phyloP scores from a whole-genome alignment of 1,140 invertebrate species.

The Procambarus virginalis region DNA sequence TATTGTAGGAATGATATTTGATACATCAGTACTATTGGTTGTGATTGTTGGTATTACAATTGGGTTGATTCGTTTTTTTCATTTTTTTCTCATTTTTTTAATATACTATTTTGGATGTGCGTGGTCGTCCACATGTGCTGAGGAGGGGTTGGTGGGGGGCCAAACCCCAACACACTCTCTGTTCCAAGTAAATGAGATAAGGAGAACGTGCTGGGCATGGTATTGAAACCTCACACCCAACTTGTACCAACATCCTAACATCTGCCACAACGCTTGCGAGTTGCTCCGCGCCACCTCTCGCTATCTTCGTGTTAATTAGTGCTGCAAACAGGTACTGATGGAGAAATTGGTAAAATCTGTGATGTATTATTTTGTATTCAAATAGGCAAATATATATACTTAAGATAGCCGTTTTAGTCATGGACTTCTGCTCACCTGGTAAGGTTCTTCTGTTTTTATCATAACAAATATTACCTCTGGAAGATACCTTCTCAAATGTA shows the following conservation, averaged over 20 bases:
- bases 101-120: constrained; percentile 66
- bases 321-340: constrained; percentile 5
- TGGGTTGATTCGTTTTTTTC: no score
- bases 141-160: no score
- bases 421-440: constrained; percentile 10
- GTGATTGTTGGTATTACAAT: no score
- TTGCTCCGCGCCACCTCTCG: constrained; percentile 3
- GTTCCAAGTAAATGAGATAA: constrained; percentile 60
- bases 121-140: constrained; percentile 67
- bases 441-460: constrained; percentile 39
- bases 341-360: neutral
- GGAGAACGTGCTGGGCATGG: constrained; percentile 15
- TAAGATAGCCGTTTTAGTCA: neutral
- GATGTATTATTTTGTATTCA: neutral
- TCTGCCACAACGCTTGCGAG: constrained; percentile 23
- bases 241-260: constrained; percentile 14
- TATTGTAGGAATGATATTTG: no score
- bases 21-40: no score
- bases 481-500: neutral
- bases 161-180: constrained; percentile 67
- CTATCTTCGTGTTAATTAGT: constrained; percentile 11
- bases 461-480: neutral
- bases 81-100: neutral
- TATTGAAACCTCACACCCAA: constrained; percentile 15
- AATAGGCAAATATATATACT: neutral